Evolutionary conservation across 2,888 invertebrate species (phyloP).

Genomic region (Griposia aprilina): DNA sequence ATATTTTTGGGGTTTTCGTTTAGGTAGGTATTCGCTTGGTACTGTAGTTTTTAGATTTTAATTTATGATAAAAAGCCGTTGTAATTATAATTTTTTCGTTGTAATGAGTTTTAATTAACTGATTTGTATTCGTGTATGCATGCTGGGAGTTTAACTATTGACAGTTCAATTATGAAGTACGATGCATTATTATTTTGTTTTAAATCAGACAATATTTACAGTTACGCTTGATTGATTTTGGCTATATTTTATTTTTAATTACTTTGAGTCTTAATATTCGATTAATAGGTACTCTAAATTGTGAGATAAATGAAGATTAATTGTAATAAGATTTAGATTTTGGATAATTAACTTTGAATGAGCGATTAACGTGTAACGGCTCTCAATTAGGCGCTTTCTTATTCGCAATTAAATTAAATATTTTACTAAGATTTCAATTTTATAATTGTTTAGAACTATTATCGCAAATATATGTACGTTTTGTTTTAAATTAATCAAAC

Average conservation of each 20-base stretch:
- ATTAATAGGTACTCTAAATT: constrained; percentile 6
- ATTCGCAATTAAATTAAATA: background rate
- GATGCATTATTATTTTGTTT: constrained; percentile 18
- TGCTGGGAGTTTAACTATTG: background rate
- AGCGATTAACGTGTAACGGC: background rate
- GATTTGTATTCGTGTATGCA: constrained; percentile 27
- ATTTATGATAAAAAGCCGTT: constrained; percentile 23
- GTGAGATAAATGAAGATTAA: constrained; percentile 31
- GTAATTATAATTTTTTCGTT: constrained; percentile 30
- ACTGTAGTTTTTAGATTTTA: constrained; percentile 18
- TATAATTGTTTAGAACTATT: background rate
- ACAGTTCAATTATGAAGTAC: constrained; percentile 7
- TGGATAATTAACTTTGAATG: constrained; percentile 15
- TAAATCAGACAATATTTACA: background rate
- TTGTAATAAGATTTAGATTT: constrained; percentile 30
- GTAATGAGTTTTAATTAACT: constrained; percentile 15
- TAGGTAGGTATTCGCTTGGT: background rate
- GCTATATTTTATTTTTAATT: constrained; percentile 26
- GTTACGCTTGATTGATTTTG: background rate
- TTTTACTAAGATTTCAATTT: background rate
- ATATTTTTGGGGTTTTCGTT: background rate
- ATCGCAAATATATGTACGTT: background rate
- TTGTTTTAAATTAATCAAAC: background rate
- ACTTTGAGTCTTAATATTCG: constrained; percentile 13
- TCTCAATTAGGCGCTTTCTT: constrained; percentile 20